Evolutionary conservation across 2,797 vertebrate species (phyloP), one percentile per base, ranked within the genome.

Genomic region (Xenopus petersii): DNA sequence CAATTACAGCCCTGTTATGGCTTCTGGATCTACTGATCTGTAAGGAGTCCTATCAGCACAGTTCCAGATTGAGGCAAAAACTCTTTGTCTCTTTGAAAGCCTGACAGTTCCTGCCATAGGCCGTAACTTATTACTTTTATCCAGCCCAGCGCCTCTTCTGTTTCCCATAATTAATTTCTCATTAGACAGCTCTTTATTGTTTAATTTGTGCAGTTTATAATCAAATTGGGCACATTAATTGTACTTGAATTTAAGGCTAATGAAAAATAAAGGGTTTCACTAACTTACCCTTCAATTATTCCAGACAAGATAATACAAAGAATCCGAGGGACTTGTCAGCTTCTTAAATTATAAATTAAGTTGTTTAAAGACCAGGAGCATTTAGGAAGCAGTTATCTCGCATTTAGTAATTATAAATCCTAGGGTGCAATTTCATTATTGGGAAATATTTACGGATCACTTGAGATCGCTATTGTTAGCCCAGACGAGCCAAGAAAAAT

Each of bases 161-260:
- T 92, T 93, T 89, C 93, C 94, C 95, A 94, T 98, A 97, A 98
- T 98, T 96, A 98, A 98, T 96, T 95, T 94, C 95, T 95, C 94
- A 97, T 98, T 96, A 97, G 97, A 98, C 96, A 98, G 95, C 88
- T 96, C 96, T 98, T 98, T 99, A 98, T 98, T 99, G 96, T 98
- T 99, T 97, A 98, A 99, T 98, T 98, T 98, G 96, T 95, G 97
- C 96, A 91, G 92, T 95, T 96, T 95, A 89, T 95, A 96, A 98
- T 97, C 95, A 98, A 98, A 98, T 98, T 96, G 95, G 95, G 95
- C 95, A 97, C 95, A 98, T 98, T 98, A 97, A 98, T 98, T 94
- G 95, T 93, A 89, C 91, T 89, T 92, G 93, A 92, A 96, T 96
- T 94, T 94, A 95, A 88, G 86, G 85, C 86, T 91, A 90, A 90